These are phyloP conservation scores for Arctocebus calabarensis DNA, from an alignment of 2,797 vertebrate species.

Conservation along the genomic window DNA sequence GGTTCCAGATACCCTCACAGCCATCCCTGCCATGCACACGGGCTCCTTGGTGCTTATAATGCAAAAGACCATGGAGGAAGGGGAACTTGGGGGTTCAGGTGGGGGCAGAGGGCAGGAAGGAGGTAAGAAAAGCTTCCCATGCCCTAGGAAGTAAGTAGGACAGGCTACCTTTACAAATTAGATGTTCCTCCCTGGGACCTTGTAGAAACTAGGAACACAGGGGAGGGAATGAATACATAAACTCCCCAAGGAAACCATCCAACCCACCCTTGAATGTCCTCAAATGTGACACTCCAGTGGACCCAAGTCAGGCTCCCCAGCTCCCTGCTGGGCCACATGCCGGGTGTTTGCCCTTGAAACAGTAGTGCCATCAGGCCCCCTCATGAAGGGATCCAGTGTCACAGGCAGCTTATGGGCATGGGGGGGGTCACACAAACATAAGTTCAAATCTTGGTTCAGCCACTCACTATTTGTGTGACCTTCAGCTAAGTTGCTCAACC, in stretches of 20 bases:
- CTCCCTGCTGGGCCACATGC: not conserved
- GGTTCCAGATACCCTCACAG: conserved; percentile 19
- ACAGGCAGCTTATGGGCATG: not conserved
- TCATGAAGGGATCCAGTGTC: not conserved
- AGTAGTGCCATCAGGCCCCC: not conserved
- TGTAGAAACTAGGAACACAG: not conserved
- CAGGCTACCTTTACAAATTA: not conserved
- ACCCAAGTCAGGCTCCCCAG: not conserved
- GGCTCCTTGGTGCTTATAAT: conserved; percentile 56
- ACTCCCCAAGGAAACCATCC: not conserved
- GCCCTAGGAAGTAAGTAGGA: not conserved
- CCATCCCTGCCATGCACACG: not conserved
- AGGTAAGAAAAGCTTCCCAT: conserved; percentile 2
- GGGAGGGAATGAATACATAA: not conserved
- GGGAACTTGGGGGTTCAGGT: not conserved
- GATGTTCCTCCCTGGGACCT: not conserved
- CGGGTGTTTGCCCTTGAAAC: not conserved
- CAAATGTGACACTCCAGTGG: not conserved
- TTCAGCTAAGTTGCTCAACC: not conserved
- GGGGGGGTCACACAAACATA: not conserved
- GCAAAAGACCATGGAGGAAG: conserved; percentile 59
- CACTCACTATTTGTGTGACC: not conserved
- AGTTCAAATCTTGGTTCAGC: not conserved
- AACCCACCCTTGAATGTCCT: not conserved
- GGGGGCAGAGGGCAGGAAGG: not conserved